Percentiles rank a stretch among this genome's conserved stretches.
phyloP scores from a whole-genome alignment of 2,797 vertebrate genomes.

The Alca torda region DNA sequence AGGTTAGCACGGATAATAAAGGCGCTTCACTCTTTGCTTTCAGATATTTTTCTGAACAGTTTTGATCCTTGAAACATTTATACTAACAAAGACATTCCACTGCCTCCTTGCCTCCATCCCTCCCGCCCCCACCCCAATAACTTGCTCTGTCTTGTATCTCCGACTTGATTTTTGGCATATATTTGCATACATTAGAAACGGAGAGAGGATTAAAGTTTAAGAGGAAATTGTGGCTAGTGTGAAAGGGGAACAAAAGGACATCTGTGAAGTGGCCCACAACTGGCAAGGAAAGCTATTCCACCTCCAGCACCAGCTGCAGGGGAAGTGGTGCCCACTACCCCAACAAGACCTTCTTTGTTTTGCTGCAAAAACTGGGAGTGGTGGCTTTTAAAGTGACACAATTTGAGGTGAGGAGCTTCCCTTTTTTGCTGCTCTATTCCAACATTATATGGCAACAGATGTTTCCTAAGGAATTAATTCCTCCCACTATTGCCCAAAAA shows the following conservation, averaged over 20 bases:
- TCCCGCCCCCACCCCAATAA: conserved; percentile 16
- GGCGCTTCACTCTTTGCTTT: neutral
- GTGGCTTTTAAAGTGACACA: conserved; percentile 59
- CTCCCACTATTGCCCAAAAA: neutral
- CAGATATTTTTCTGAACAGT: conserved; percentile 43
- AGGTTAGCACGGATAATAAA: conserved; percentile 1
- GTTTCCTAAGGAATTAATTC: conserved; percentile 39
- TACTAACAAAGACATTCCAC: conserved; percentile 48
- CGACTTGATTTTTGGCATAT: conserved; percentile 67
- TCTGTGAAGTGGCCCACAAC: conserved; percentile 76
- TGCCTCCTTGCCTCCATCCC: conserved; percentile 8
- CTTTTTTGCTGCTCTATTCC: conserved; percentile 30
- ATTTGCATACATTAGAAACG: conserved; percentile 71
- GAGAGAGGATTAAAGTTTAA: conserved; percentile 72
- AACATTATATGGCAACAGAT: conserved; percentile 9
- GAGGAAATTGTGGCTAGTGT: conserved; percentile 76
- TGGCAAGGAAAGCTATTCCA: conserved; percentile 76
- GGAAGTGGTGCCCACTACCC: conserved; percentile 70
- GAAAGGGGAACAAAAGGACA: conserved; percentile 78
- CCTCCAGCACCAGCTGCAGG: conserved; percentile 76
- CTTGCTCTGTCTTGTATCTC: conserved; percentile 53
- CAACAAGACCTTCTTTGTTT: conserved; percentile 74
- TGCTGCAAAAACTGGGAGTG: conserved; percentile 59
- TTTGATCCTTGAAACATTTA: conserved; percentile 36
- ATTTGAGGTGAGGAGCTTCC: conserved; percentile 48